These are phyloP conservation scores for Drosophila phalerata DNA, from an alignment of 2,888 invertebrate genomes.

Conservation along the genomic window DNA sequence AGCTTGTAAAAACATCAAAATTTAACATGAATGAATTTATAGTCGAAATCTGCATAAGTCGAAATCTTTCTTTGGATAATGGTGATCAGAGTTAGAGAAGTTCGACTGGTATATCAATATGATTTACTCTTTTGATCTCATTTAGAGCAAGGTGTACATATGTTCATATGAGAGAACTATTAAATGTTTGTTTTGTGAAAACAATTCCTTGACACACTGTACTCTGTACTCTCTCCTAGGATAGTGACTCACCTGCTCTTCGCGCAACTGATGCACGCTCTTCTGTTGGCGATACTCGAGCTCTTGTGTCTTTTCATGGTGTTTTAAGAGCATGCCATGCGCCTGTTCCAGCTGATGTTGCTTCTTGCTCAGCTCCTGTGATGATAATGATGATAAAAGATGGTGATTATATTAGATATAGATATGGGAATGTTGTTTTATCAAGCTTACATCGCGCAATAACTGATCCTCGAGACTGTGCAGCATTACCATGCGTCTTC, in stretches of 20 bases:
- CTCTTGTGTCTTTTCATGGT: conserved; percentile 98
- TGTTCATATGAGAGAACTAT: no score
- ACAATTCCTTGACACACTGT: neutral
- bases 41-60: no score
- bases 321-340: conserved; percentile 96
- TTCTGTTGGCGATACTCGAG: conserved; percentile 98
- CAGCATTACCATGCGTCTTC: conserved; percentile 94
- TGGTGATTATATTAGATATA: neutral
- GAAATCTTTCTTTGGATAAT: no score
- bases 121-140: neutral
- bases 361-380: conserved; percentile 96
- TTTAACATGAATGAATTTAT: no score
- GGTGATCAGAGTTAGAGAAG: no score
- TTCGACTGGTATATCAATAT: neutral
- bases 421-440: neutral
- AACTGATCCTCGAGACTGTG: conserved; percentile 97
- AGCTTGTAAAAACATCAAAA: no score
- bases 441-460: conserved; percentile 90
- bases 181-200: no score
- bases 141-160: neutral
- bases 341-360: conserved; percentile 98
- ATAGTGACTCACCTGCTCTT: conserved; percentile 89
- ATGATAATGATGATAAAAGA: conserved; percentile 35
- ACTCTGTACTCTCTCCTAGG: no score
- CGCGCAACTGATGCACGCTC: conserved; percentile 96